Evolutionary conservation across 2,888 invertebrate genomes (phyloP).

Genomic region (Drepana falcataria): DNA sequence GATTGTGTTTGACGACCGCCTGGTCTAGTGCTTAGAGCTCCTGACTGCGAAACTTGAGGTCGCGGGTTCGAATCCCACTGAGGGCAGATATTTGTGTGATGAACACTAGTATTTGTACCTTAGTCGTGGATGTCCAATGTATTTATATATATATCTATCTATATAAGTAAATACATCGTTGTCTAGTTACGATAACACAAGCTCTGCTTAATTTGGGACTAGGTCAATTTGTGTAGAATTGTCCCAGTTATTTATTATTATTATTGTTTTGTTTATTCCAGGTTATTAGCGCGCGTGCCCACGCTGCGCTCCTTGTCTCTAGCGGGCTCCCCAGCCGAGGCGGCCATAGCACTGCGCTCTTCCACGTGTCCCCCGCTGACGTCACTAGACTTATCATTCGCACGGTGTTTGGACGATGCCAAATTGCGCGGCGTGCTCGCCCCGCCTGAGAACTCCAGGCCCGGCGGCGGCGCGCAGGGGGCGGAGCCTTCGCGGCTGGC

Average conservation of each 20-base stretch:
- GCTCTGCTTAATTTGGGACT: too few species aligned
- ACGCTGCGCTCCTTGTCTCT: conserved; percentile 89
- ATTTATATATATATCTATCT: too few species aligned
- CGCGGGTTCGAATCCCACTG: too few species aligned
- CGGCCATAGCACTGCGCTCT: conserved; percentile 88
- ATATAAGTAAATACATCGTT: too few species aligned
- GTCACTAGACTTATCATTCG: conserved; percentile 90
- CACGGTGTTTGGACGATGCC: conserved; percentile 90
- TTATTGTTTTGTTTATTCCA: conserved; percentile 16
- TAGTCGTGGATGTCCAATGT: too few species aligned
- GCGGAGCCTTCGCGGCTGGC: conserved; percentile 79
- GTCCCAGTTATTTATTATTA: neutral
- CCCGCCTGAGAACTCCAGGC: conserved; percentile 91
- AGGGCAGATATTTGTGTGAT: too few species aligned
- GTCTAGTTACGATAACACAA: too few species aligned
- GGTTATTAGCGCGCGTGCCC: conserved; percentile 89
- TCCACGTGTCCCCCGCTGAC: conserved; percentile 89
- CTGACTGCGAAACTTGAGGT: too few species aligned
- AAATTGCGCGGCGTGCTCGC: conserved; percentile 91
- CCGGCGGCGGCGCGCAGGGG: conserved; percentile 71
- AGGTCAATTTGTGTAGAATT: too few species aligned
- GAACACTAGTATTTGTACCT: too few species aligned
- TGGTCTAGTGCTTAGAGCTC: too few species aligned
- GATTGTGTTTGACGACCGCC: too few species aligned
- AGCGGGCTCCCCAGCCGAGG: conserved; percentile 86